These are phyloP conservation scores for Drosophila guanche DNA, from an alignment of 1,140 invertebrate genomes.

Conservation along the genomic window DNA sequence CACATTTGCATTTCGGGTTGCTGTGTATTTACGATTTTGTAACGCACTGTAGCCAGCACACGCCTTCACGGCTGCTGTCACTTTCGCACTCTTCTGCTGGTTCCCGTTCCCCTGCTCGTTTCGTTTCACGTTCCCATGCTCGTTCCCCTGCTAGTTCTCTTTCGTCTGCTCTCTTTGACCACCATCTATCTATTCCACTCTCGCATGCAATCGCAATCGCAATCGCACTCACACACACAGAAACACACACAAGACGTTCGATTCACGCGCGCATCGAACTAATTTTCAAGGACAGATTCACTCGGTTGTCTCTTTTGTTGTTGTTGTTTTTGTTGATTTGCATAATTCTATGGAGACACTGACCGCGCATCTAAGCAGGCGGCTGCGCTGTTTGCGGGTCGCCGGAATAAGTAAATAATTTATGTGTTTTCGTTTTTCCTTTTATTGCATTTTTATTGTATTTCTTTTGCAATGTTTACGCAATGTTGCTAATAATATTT, in stretches of 20 bases:
- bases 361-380: neutral
- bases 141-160: too few relatives aligned
- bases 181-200: too few relatives aligned
- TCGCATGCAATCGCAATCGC: neutral
- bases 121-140: too few relatives aligned
- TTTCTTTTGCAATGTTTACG: too few relatives aligned
- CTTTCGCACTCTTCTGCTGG: too few relatives aligned
- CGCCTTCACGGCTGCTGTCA: too few relatives aligned
- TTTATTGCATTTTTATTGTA: neutral
- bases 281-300: slow-evolving; percentile 46
- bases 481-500: slow-evolving; percentile 1
- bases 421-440: slow-evolving; percentile 12
- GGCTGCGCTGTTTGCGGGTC: neutral
- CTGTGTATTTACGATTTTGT: too few relatives aligned
- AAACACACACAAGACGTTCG: neutral
- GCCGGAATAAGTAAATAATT: neutral
- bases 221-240: too few relatives aligned
- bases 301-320: neutral
- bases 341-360: slow-evolving; percentile 37
- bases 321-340: slow-evolving; percentile 25
- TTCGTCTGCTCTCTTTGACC: neutral
- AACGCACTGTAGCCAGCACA: too few relatives aligned
- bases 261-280: slow-evolving; percentile 11
- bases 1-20: too few relatives aligned
- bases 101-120: too few relatives aligned